phyloP scores from a whole-genome alignment of 1,140 invertebrate genomes.

The Nebria ingens region DNA sequence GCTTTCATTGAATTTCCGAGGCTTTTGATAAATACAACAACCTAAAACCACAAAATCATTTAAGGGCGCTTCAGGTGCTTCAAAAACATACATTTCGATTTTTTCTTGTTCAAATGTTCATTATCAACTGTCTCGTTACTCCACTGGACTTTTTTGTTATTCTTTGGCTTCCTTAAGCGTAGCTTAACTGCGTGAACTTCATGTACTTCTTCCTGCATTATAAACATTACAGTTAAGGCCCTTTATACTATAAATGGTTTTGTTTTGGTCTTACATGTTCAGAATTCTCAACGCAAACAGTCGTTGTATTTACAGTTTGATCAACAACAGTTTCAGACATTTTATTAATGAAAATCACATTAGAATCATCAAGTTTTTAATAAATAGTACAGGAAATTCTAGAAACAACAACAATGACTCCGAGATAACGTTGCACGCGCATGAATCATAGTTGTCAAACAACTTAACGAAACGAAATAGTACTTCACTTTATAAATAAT shows the following conservation, averaged over 20 bases:
- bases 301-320: background rate
- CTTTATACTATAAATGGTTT: too few relatives aligned
- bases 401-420: too few relatives aligned
- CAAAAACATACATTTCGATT: constrained; percentile 75
- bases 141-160: constrained; percentile 76
- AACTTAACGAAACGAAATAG: background rate
- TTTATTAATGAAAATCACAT: too few relatives aligned
- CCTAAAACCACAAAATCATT: constrained; percentile 9
- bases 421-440: background rate
- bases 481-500: too few relatives aligned
- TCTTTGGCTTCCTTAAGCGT: constrained; percentile 60
- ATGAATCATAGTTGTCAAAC: background rate
- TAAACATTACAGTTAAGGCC: too few relatives aligned
- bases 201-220: too few relatives aligned
- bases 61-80: background rate
- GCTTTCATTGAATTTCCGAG: constrained; percentile 34
- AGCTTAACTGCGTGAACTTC: constrained; percentile 58
- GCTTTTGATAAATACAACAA: constrained; percentile 15
- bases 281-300: background rate
- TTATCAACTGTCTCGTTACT: constrained; percentile 83
- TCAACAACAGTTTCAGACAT: constrained; percentile 5
- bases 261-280: too few relatives aligned
- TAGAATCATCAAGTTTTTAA: too few relatives aligned
- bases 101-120: constrained; percentile 86
- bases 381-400: too few relatives aligned